These are phyloP conservation scores for Scopus umbretta DNA, from an alignment of 2,113 vertebrate genomes.

Conservation along the genomic window DNA sequence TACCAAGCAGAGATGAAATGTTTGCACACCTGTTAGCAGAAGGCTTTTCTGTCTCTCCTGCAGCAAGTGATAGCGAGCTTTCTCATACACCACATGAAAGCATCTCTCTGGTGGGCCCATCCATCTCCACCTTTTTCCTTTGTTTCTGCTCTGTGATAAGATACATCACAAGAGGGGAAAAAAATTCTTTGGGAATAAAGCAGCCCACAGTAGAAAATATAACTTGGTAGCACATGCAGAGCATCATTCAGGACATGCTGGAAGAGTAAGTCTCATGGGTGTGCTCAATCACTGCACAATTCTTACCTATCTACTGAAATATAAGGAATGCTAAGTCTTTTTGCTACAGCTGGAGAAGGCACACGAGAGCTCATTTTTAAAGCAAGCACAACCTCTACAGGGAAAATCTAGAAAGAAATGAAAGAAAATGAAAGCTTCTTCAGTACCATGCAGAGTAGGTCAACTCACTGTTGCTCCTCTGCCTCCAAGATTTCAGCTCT, in stretches of 20 bases:
- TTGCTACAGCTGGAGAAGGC: not conserved
- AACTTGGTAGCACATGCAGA: not conserved
- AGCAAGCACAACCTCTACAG: not conserved
- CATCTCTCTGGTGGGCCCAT: not conserved
- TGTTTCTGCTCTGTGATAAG: not conserved
- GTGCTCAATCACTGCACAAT: not conserved
- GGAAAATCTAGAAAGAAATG: not conserved
- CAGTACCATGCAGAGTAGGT: not conserved
- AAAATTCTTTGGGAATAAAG: not conserved
- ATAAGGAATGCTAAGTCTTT: not conserved
- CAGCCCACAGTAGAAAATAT: not conserved
- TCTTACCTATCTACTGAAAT: not conserved
- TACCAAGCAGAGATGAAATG: not conserved
- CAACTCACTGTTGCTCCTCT: not conserved
- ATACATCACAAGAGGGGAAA: too few relatives aligned
- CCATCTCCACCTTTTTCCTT: not conserved
- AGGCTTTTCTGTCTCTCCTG: not conserved
- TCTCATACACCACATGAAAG: not conserved
- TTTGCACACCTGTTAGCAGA: not conserved
- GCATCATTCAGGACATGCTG: not conserved
- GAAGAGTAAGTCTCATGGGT: not conserved
- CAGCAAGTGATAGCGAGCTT: not conserved
- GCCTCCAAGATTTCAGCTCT: not conserved
- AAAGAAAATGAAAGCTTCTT: not conserved
- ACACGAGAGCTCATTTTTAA: not conserved